Base-by-base conservation (phyloP, 2,888 invertebrate species). In the Pachliopta kotzebuea region DNA sequence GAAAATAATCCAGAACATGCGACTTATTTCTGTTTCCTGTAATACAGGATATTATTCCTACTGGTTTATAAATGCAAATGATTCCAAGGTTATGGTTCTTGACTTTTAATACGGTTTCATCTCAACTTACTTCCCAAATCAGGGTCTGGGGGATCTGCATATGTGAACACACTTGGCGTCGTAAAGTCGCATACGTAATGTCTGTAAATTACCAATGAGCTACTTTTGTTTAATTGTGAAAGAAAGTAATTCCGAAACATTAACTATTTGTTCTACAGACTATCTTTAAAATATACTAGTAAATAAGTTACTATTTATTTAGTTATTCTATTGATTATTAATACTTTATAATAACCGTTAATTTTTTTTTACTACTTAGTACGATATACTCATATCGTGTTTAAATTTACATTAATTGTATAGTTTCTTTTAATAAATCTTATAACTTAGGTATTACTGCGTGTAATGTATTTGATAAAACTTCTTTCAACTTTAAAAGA, bases 41-140 rank as follows among this genome's bases (percentile, higher is more conserved):
- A 9, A 53, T 31, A 57, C 7, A 45, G 18, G 2, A 37, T 37
- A 37, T 11, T 37, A 37, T 14, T 37, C 14, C 14, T 14, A 61
- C 57, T 24, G 49, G 49, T 49, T 61, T 61, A 45, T 45, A 42
- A 57, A 31, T 45, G 61, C 57, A 65, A 57, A 61, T 65, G 56
- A 24, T 56, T 56, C 56, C 24, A 20, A 60, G 24, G 45, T 60
- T 53, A 56, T n/a, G 49, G 54, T 57, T 65, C 49, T 57, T 26
- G 20, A 31, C 57, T 61, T 65, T 65, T 54, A 65, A 54, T 65
- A 61, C 61, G 57, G 61, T 61, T 60, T 56, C 24, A 21, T 58
- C 53, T 57, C 60, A 45, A 61, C 57, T 64, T 63, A 42, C 52
- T 52, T 42, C 29, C 4, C 52, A 42, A 62, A 57, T 37, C 62